phyloP scores from a whole-genome alignment of 2,888 invertebrate species.

The Brachyptera putata region DNA sequence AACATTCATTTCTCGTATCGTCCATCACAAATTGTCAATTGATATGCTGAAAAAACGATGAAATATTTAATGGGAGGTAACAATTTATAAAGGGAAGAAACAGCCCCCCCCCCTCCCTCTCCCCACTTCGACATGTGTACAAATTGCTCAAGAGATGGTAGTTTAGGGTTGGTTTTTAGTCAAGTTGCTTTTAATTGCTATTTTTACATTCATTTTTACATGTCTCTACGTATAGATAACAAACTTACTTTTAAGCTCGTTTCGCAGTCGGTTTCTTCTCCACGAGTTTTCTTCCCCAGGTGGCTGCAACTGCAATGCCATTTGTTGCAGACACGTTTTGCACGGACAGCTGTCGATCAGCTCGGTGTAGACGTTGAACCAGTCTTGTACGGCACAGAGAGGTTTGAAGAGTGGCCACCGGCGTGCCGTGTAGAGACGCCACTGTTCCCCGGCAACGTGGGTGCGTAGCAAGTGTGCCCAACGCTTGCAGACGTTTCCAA shows the following conservation, averaged over 20 bases:
- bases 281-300: constrained; percentile 73
- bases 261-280: constrained; percentile 72
- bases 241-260: constrained; percentile 60
- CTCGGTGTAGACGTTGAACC: constrained; percentile 68
- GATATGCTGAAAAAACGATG: too few relatives aligned
- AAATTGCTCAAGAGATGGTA: too few relatives aligned
- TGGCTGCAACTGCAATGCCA: constrained; percentile 67
- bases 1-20: too few relatives aligned
- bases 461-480: constrained; percentile 79
- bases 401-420: constrained; percentile 85
- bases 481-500: constrained; percentile 78
- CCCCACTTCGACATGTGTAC: too few relatives aligned
- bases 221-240: too few relatives aligned
- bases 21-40: too few relatives aligned
- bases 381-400: constrained; percentile 65
- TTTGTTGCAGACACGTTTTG: constrained; percentile 79
- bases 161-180: too few relatives aligned
- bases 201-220: too few relatives aligned
- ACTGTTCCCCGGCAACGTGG: constrained; percentile 71
- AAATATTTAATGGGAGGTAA: too few relatives aligned
- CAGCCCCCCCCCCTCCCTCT: too few relatives aligned
- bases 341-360: constrained; percentile 79
- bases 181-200: too few relatives aligned
- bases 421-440: constrained; percentile 70
- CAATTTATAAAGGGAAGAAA: too few relatives aligned